phyloP scores from a whole-genome alignment of 1,140 invertebrate genomes.

The Ctenoplectra terminalis region DNA sequence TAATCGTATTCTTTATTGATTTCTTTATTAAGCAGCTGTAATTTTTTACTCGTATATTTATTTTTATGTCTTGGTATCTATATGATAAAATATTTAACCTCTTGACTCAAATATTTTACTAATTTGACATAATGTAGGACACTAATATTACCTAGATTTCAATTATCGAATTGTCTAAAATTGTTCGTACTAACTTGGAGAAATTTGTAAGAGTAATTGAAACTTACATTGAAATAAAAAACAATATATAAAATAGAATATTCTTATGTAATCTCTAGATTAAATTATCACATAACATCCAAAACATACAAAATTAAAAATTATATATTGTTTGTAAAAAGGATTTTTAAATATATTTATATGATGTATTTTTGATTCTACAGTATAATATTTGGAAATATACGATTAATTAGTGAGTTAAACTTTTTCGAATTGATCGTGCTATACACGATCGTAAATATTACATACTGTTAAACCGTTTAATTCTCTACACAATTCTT shows the following conservation, averaged over 20 bases:
- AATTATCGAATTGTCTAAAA: not conserved
- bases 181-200: not conserved
- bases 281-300: not conserved
- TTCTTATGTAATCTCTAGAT: conserved; percentile 7
- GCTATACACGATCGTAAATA: not conserved
- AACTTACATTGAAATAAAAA: not conserved
- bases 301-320: not conserved
- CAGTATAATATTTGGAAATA: not conserved
- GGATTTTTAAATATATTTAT: not conserved
- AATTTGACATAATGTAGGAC: conserved; percentile 13
- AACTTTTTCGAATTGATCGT: not conserved
- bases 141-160: not conserved
- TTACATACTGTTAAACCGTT: not conserved
- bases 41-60: not conserved
- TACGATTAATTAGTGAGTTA: not conserved
- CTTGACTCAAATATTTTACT: not conserved
- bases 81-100: not conserved
- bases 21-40: not conserved
- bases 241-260: not conserved
- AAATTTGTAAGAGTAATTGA: not conserved
- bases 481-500: not conserved
- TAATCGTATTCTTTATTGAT: not conserved
- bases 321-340: not conserved
- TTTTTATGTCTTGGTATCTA: not conserved
- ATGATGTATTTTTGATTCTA: not conserved